Evolutionary conservation across 1,140 invertebrate genomes (phyloP).

Genomic region (Scaptodrosophila lebanonensis): DNA sequence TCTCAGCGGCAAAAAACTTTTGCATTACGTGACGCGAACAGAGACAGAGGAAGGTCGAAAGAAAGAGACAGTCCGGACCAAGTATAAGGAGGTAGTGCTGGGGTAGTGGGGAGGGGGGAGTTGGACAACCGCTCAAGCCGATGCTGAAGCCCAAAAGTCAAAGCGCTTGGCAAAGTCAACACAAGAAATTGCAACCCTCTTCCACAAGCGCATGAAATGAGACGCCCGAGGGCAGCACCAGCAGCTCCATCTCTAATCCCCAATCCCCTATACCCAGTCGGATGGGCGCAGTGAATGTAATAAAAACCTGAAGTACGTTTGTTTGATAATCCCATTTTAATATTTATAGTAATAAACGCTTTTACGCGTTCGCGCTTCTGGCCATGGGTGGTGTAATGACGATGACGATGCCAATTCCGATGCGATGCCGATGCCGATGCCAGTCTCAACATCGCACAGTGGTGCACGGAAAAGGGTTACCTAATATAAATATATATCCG

Average conservation of each 20-base stretch:
- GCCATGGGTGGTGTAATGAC: too few species aligned
- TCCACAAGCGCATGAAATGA: slow-evolving; percentile 27
- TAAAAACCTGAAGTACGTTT: slow-evolving; percentile 55
- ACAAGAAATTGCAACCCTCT: slow-evolving; percentile 51
- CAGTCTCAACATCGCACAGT: too few species aligned
- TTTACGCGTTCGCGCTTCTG: slow-evolving; percentile 43
- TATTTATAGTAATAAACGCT: slow-evolving; percentile 62
- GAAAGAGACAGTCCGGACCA: too few species aligned
- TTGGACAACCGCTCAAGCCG: too few species aligned
- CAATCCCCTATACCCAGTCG: neutral
- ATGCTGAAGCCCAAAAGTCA: slow-evolving; percentile 25
- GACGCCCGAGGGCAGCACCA: slow-evolving; percentile 8
- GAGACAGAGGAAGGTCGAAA: too few species aligned
- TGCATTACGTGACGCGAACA: slow-evolving; percentile 33
- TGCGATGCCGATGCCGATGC: too few species aligned
- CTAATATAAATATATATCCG: too few species aligned
- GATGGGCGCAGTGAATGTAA: slow-evolving; percentile 29
- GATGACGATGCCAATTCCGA: too few species aligned
- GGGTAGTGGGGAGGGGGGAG: too few species aligned
- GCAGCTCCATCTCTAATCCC: slow-evolving; percentile 22
- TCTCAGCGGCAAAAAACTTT: slow-evolving; percentile 24
- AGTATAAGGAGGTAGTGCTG: too few species aligned
- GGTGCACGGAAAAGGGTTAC: too few species aligned
- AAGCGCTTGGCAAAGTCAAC: slow-evolving; percentile 54
- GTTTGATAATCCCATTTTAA: slow-evolving; percentile 60